Base-by-base conservation (phyloP, 2,113 vertebrate species). In the Amazona vittata region DNA sequence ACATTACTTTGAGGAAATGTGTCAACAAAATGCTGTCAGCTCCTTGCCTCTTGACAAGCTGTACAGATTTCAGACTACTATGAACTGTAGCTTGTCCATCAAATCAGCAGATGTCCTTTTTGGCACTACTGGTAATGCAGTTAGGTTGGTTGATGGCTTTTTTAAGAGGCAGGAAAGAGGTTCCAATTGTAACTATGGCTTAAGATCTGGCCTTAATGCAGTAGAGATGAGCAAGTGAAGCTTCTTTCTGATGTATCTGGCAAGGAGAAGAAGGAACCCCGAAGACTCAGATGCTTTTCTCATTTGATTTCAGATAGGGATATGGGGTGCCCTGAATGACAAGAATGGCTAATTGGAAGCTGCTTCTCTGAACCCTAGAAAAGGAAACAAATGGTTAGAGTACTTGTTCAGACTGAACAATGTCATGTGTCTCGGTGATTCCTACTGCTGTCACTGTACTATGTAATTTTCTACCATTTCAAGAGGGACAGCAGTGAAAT, bases 11-110 rank as follows among this genome's bases (percentile, higher is more conserved):
- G 70, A 91, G 71, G 80, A 87, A 81, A 92, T 31, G 71, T 87
- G 90, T 97, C 97, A 97, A 95, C 94, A 95, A 95, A 95, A 90
- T 44, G 71, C 93, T 95, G 94, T 91, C 94, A 93, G 64, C 76
- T 91, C 68, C 64, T 85, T 93, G 75, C 77, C 63, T 96, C 43
- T 84, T 94, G 93, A 96, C 84, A 96, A 80, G 70, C 62, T 78
- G 80, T 63, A 81, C 80, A 35, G 76, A 79, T 78, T 96, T 96
- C 85, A 78, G 83, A 76, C 69, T 82, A n/a, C 78, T 92, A 65
- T 71, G 64, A 86, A 69, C 85, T 2, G 0, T 68, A 68, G 39
- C 94, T 55, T 90, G 91, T 86, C 95, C 93, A 71, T 95, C 93
- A 95, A 93, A 86, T 12, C 76, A 47, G 71, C 91, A 96, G 95